phyloP scores from a whole-genome alignment of 1,140 invertebrate species.

The Xylocopa sonorina region DNA sequence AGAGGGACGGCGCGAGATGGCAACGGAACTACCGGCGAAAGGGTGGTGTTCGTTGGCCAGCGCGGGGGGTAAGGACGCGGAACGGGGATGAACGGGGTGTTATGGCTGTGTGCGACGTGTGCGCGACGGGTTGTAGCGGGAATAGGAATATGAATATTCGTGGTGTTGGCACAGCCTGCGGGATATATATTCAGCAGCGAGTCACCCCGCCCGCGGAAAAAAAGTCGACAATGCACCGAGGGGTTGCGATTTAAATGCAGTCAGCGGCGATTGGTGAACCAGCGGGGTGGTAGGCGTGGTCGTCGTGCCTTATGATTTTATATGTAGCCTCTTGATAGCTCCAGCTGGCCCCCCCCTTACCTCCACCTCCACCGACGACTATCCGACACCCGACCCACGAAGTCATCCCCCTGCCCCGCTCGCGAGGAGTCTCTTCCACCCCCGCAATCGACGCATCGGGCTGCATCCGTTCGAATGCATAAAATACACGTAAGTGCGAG shows the following conservation, averaged over 20 bases:
- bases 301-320: slow-evolving; percentile 79
- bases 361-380: slow-evolving; percentile 20
- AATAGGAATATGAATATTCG: slow-evolving; percentile 69
- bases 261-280: slow-evolving; percentile 74
- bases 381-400: slow-evolving; percentile 50
- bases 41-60: slow-evolving; percentile 3
- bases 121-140: slow-evolving; percentile 51
- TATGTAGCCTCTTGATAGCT: slow-evolving; percentile 75
- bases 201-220: slow-evolving; percentile 75
- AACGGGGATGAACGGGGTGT: neutral
- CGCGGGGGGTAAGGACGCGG: neutral
- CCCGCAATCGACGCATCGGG: slow-evolving; percentile 24
- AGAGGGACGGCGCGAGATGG: slow-evolving; percentile 21
- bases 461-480: slow-evolving; percentile 67
- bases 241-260: slow-evolving; percentile 80
- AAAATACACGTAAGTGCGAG: slow-evolving; percentile 68
- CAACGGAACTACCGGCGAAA: slow-evolving; percentile 1
- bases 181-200: slow-evolving; percentile 48
- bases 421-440: slow-evolving; percentile 22
- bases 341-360: slow-evolving; percentile 31
- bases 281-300: slow-evolving; percentile 79
- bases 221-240: slow-evolving; percentile 78
- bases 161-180: slow-evolving; percentile 61
- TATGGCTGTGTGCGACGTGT: slow-evolving; percentile 20
- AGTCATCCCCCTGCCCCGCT: slow-evolving; percentile 9